These are phyloP conservation scores for Hemaris fuciformis DNA, from an alignment of 2,888 invertebrate species.

Conservation along the genomic window DNA sequence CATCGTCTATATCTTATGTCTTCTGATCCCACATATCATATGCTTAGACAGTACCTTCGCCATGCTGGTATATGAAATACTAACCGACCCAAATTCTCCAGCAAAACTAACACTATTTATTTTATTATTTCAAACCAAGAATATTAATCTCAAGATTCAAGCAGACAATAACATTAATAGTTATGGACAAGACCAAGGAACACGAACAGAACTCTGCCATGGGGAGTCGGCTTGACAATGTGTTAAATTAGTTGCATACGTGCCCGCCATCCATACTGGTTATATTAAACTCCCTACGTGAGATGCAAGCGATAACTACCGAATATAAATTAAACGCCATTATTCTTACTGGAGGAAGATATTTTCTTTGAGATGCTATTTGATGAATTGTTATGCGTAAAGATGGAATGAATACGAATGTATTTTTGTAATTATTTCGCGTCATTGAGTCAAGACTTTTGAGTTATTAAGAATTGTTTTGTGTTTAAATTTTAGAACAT, in stretches of 20 bases:
- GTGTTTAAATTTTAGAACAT: no score
- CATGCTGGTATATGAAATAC: no score
- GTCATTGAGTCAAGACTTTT: no score
- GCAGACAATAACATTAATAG: not conserved
- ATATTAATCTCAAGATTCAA: not conserved
- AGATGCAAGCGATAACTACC: conserved; percentile 32
- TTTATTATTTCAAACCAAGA: not conserved
- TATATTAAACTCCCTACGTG: conserved; percentile 38
- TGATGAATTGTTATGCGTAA: not conserved
- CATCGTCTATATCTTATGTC: no score
- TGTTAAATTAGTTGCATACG: conserved; percentile 65
- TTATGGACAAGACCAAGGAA: not conserved
- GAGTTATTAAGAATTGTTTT: no score
- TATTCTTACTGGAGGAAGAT: not conserved
- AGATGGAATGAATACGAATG: not conserved
- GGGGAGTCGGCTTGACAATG: conserved; percentile 47
- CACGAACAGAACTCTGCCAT: conserved; percentile 17
- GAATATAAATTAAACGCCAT: conserved; percentile 21
- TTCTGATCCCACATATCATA: no score
- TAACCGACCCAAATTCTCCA: not conserved
- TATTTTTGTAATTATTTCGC: no score
- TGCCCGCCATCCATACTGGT: conserved; percentile 56
- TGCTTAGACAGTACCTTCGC: no score
- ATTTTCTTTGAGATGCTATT: not conserved
- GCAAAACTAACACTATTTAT: no score